Conservation (phyloP, 2,797 vertebrate species). For the Lemur catta region DNA sequence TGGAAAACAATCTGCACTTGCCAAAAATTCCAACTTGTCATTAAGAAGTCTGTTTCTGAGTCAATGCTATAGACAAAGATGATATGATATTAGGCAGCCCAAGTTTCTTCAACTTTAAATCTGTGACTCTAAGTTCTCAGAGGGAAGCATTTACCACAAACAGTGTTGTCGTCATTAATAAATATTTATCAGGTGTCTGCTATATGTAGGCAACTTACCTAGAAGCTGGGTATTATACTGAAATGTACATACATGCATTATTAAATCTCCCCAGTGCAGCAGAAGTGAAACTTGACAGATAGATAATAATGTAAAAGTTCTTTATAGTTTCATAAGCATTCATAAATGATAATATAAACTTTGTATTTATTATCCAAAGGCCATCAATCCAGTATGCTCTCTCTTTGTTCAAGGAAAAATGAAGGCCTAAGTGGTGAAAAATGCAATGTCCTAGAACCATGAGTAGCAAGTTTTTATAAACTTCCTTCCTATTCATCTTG, state of each 20-base stretch:
- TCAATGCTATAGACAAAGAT: neutral
- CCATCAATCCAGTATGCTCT: neutral
- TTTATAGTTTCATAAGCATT: neutral
- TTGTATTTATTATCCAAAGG: constrained; percentile 38
- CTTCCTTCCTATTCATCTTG: neutral
- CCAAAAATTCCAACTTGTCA: neutral
- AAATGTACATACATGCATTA: neutral
- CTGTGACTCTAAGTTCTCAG: neutral
- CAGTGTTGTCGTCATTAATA: neutral
- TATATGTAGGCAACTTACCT: neutral
- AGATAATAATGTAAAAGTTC: neutral
- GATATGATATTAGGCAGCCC: neutral
- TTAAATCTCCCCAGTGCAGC: constrained; percentile 16
- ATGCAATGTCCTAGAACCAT: neutral
- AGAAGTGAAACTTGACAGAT: constrained; percentile 34
- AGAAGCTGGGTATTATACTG: neutral
- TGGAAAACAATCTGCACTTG: neutral
- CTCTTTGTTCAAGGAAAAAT: constrained; percentile 10
- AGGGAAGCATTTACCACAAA: neutral
- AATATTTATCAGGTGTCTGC: constrained; percentile 37
- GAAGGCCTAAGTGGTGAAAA: neutral
- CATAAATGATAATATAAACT: constrained; percentile 3
- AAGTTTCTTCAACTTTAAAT: neutral
- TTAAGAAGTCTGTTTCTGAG: constrained; percentile 1
- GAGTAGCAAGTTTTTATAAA: neutral